Conservation (phyloP, 2,797 vertebrate species). For the Cryptoprocta ferox region DNA sequence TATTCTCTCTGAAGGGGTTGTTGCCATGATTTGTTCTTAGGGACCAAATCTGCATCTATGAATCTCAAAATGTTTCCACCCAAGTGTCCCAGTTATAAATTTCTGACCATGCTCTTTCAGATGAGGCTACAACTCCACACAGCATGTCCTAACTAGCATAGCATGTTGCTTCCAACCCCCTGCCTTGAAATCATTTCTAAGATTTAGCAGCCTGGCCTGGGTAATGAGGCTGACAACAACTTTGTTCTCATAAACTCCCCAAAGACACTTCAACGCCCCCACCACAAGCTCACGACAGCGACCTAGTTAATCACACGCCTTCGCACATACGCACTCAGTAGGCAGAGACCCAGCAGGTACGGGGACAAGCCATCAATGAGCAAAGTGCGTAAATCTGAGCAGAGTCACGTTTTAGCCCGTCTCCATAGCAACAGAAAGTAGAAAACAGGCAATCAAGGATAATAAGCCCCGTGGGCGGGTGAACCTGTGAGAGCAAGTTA, state of each 20-base stretch:
- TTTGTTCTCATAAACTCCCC: background rate
- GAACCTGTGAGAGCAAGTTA: conserved; percentile 63
- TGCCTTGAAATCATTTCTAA: background rate
- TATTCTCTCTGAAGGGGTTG: background rate
- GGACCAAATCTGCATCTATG: too few species aligned
- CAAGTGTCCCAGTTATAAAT: background rate
- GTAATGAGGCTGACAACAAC: background rate
- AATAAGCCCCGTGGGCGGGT: conserved; percentile 78
- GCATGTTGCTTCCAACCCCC: background rate
- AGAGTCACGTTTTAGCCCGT: conserved; percentile 67
- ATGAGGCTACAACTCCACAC: background rate
- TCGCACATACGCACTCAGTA: background rate
- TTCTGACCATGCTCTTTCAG: background rate
- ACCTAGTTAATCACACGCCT: conserved; percentile 45
- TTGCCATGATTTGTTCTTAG: background rate
- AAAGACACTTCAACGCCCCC: background rate
- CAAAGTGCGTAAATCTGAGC: conserved; percentile 60
- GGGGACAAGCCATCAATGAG: conserved; percentile 37
- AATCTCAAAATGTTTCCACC: background rate
- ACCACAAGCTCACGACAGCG: background rate
- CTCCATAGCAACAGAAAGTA: conserved; percentile 74
- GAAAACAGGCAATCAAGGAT: conserved; percentile 79
- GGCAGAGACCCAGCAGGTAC: conserved; percentile 62
- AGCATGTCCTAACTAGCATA: background rate
- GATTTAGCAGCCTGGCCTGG: background rate